These are phyloP conservation scores for Ispidina lecontei DNA, from an alignment of 2,797 vertebrate genomes.

Conservation along the genomic window DNA sequence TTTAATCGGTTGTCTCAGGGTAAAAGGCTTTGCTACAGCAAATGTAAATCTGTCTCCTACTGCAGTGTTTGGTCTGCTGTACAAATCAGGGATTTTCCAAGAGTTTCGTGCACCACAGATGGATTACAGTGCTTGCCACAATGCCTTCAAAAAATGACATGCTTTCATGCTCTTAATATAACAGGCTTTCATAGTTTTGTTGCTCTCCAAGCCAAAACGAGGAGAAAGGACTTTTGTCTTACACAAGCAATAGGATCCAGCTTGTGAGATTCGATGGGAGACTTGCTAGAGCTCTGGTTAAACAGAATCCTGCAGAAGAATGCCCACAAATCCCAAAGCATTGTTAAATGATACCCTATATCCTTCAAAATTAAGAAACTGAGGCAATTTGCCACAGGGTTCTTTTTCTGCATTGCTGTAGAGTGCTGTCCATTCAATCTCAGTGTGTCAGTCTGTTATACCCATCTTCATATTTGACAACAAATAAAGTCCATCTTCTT, in stretches of 20 bases:
- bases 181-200: not conserved
- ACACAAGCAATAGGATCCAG: not conserved
- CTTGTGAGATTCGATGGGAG: not conserved
- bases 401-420: not conserved
- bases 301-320: not conserved
- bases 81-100: slow-evolving; percentile 15
- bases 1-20: not conserved
- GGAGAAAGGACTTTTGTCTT: slow-evolving; percentile 11
- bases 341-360: not conserved
- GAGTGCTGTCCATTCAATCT: not conserved
- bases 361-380: not conserved
- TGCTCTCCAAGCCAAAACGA: not conserved
- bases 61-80: not conserved
- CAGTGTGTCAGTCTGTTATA: not conserved
- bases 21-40: slow-evolving; percentile 20
- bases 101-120: not conserved
- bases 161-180: slow-evolving; percentile 16
- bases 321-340: not conserved
- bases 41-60: not conserved
- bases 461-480: not conserved
- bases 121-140: slow-evolving; percentile 29
- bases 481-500: not conserved
- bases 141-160: slow-evolving; percentile 11
- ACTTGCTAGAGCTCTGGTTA: not conserved
- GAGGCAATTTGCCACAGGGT: not conserved